phyloP scores from a whole-genome alignment of 2,888 invertebrate species.

The Ischnus inquisitorius region DNA sequence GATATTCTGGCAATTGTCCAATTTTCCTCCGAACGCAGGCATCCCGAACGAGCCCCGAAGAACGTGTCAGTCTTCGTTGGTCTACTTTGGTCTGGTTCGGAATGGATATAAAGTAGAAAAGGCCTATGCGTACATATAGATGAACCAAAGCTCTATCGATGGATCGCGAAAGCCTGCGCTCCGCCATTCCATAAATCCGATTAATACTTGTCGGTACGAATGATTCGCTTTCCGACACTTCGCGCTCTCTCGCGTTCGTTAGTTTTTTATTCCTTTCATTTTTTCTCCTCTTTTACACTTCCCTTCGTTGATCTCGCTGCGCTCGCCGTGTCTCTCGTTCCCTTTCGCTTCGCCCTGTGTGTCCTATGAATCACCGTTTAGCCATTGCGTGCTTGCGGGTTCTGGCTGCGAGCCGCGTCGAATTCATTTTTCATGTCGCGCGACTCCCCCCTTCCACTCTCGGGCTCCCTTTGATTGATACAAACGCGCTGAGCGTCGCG shows the following conservation, averaged over 20 bases:
- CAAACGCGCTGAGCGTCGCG: constrained; percentile 72
- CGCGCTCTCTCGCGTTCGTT: constrained; percentile 53
- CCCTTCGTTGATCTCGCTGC: constrained; percentile 47
- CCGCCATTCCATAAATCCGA: constrained; percentile 69
- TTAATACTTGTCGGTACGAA: constrained; percentile 71
- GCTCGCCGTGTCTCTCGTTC: constrained; percentile 4
- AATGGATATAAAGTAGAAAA: constrained; percentile 37
- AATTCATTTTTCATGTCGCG: constrained; percentile 81
- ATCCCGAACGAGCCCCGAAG: constrained; percentile 15
- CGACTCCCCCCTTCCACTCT: neutral
- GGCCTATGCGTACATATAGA: neutral
- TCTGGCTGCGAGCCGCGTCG: constrained; percentile 62
- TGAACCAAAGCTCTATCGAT: constrained; percentile 21
- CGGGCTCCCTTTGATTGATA: constrained; percentile 76
- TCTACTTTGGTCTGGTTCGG: constrained; percentile 11
- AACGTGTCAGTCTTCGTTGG: constrained; percentile 51
- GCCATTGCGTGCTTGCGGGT: constrained; percentile 74
- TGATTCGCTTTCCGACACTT: constrained; percentile 66
- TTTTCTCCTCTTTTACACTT: constrained; percentile 21
- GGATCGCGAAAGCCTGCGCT: constrained; percentile 43
- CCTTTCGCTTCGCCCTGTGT: constrained; percentile 1
- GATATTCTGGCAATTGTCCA: constrained; percentile 67
- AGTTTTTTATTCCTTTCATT: constrained; percentile 47
- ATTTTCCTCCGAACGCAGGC: constrained; percentile 44
- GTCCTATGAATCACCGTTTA: constrained; percentile 78